Base-by-base conservation (phyloP, 2,888 invertebrate genomes). In the Xylophagus ater region DNA sequence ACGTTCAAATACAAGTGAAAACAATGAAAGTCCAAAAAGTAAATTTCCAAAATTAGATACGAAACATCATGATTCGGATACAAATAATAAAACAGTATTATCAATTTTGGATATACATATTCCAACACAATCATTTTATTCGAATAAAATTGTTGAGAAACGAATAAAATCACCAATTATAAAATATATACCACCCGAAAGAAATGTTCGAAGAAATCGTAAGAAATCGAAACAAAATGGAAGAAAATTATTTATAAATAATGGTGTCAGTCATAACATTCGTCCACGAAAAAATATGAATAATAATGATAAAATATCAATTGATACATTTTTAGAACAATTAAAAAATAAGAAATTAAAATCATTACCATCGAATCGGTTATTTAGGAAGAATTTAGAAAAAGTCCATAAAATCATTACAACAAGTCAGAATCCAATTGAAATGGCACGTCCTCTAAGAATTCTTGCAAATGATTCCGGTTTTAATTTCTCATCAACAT, bases 391-490 rank as follows among this genome's bases (percentile, higher is more conserved):
- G 19, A 55, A 62, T 41, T 53, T 57, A 29, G 55, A 60, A 33
- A 47, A 57, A 34, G 49, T 60, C 2, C 57, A 61, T 28, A 43
- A 49, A 17, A 56, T 60, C 14, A 44, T 62, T n/a, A 59, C 57
- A 4, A 42, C 37, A 4, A 55, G 52, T 9, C 44, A 49, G 21
- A 56, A 62, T 56, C 60, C 63, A 3, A 60, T 63, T 12, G 53
- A 55, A 47, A 58, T 58, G 59, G 62, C 61, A 1, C 53, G 55
- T 5, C 62, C 62, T 0, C 37, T 63, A 3, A 56, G 51, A 33
- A 43, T 42, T 1, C 7, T 17, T 3, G 24, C 4, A 4, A 4
- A 28, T 13, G 18, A 21, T 25, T 10, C 28, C 13, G 28, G 9
- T 15, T 18, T 4, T 9, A 8, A 34, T 20, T 6, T 19, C 29